These are phyloP conservation scores for Phocoena sinus DNA, from an alignment of 2,113 vertebrate genomes.

Conservation along the genomic window DNA sequence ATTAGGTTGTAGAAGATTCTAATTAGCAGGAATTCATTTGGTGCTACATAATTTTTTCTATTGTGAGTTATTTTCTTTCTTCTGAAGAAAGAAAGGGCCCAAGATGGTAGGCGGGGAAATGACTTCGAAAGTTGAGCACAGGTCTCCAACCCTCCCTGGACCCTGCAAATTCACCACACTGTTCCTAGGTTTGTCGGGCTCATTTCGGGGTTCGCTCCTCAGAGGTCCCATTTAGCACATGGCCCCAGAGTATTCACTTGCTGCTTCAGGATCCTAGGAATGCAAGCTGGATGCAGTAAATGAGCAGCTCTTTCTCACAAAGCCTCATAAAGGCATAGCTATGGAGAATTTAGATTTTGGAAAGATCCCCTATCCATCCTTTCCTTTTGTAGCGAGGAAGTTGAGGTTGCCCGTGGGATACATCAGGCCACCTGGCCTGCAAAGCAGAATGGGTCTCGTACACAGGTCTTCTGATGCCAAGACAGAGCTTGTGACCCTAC, in stretches of 20 bases:
- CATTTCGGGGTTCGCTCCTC: background rate
- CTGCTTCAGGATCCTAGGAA: background rate
- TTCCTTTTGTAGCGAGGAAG: background rate
- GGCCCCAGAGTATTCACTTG: background rate
- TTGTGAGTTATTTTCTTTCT: conserved; percentile 23
- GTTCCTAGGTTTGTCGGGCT: background rate
- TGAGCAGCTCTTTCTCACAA: background rate
- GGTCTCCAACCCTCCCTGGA: background rate
- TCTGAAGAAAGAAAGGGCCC: background rate
- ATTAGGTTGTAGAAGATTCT: background rate
- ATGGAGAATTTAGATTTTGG: background rate
- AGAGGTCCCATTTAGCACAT: background rate
- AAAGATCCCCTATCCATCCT: background rate
- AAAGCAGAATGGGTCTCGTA: background rate
- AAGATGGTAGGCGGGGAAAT: background rate
- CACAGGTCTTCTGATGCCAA: background rate
- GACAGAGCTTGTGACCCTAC: background rate
- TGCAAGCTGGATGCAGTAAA: background rate
- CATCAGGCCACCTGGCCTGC: too few relatives aligned
- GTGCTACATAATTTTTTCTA: background rate
- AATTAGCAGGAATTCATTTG: conserved; percentile 4
- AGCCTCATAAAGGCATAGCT: background rate
- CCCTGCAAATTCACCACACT: background rate
- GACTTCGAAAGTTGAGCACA: background rate
- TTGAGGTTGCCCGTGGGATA: background rate